Conservation (phyloP, 2,113 vertebrate species). For the Chlorodrepanis virens region DNA sequence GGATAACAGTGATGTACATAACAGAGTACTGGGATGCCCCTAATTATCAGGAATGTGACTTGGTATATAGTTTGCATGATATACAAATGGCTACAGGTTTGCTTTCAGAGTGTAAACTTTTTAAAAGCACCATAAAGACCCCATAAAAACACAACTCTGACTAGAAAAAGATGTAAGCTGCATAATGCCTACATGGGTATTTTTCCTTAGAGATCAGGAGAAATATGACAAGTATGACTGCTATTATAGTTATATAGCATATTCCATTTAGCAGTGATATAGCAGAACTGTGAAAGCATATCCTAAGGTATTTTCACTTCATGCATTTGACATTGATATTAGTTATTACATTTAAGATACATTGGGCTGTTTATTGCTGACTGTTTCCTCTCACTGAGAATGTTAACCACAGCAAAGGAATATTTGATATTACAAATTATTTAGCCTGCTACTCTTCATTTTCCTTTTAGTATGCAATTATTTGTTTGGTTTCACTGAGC, state of each 20-base stretch:
- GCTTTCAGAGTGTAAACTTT: constrained; percentile 63
- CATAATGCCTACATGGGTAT: constrained; percentile 37
- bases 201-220: constrained; percentile 66
- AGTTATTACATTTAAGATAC: constrained; percentile 72
- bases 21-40: not conserved
- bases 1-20: not conserved
- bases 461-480: constrained; percentile 77
- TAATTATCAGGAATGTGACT: constrained; percentile 25
- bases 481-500: constrained; percentile 79
- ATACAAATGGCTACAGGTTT: constrained; percentile 41
- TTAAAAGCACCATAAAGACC: constrained; percentile 52
- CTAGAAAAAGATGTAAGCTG: constrained; percentile 58
- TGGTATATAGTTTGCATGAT: not conserved
- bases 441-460: constrained; percentile 67
- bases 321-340: constrained; percentile 71
- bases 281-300: constrained; percentile 62
- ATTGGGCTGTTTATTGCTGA: constrained; percentile 65
- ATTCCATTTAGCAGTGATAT: constrained; percentile 67
- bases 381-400: constrained; percentile 63
- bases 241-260: constrained; percentile 50
- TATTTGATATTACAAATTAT: constrained; percentile 77
- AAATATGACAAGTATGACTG: constrained; percentile 65
- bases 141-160: constrained; percentile 39
- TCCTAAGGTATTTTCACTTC: constrained; percentile 73
- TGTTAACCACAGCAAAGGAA: constrained; percentile 67